Conservation (phyloP, 2,797 vertebrate genomes). For the Onychomys torridus region DNA sequence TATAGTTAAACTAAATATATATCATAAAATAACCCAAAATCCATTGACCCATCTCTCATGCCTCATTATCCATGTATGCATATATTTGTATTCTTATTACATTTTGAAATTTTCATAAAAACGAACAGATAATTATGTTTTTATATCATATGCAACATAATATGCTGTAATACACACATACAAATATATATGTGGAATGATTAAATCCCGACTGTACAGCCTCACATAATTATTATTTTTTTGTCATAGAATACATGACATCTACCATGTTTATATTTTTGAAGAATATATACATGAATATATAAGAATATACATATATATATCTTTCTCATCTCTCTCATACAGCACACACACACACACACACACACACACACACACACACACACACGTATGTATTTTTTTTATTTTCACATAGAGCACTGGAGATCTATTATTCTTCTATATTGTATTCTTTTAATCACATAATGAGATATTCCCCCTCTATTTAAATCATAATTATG, state of each 20-base stretch:
- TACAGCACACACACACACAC: neutral
- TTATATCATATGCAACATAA: neutral
- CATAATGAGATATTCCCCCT: neutral
- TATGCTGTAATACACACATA: neutral
- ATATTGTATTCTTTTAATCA: neutral
- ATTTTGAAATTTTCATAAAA: neutral
- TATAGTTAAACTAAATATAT: neutral
- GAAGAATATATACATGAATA: neutral
- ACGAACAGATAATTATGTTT: neutral
- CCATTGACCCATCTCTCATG: neutral
- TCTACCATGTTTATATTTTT: neutral
- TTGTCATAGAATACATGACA: neutral
- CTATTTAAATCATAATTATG: neutral
- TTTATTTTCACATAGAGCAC: neutral
- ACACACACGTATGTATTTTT: neutral
- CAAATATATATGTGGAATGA: neutral
- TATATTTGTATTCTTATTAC: neutral
- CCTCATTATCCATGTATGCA: neutral
- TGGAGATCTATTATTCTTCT: neutral
- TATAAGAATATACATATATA: neutral
- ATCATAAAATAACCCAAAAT: neutral
- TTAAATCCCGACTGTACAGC: neutral
- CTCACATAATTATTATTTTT: neutral
- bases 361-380: neutral
- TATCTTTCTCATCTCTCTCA: neutral